Evolutionary conservation across 2,797 vertebrate genomes (phyloP), one percentile per base, ranked within the genome.

Genomic region (Phylloscopus collybita): DNA sequence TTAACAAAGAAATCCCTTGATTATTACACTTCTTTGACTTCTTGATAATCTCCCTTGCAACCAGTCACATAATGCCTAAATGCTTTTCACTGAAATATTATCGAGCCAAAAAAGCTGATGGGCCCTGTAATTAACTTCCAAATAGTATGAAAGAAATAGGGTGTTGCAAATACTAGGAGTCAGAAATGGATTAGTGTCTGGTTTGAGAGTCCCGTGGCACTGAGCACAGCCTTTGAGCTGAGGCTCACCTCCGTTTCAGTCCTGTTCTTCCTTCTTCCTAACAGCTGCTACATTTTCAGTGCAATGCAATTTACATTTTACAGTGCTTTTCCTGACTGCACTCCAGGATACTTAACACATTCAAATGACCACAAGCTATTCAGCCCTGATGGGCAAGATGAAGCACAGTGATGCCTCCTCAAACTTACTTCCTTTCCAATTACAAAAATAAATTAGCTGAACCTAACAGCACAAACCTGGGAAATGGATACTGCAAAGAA

Each of bases 1-100:
- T 98, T 98, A 98, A 97, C 95, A 97, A 94, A 95, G 86, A 98
- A 98, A 97, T 97, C 96, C 95, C 97, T 91, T 97, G 97, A 97
- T 97, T 97, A 97, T 98, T 97, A 97, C 92, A 98, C 96, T 97
- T 94, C 97, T 97, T 86, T 97, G 97, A 97, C 92, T 98, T 97
- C 96, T 96, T 94, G 89, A 97, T 97, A 97, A 98, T 97, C 95
- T 97, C 93, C 94, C 93, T 97, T 97, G 97, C 93, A 97, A 94
- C 61, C 50, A 97, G 97, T 96, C 89, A 95, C 94, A 94, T 97
- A 97, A 98, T 95, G 96, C 95, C 89, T 96, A 95, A 96, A 96
- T 91, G 95, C 79, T 96, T 97, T 95, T 94, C 83, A 95, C 91
- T 89, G 96, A 97, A 97, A 97, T 96, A 93, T 90, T 94, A 73